phyloP scores from a whole-genome alignment of 2,888 invertebrate genomes.

The Globia sparganii region DNA sequence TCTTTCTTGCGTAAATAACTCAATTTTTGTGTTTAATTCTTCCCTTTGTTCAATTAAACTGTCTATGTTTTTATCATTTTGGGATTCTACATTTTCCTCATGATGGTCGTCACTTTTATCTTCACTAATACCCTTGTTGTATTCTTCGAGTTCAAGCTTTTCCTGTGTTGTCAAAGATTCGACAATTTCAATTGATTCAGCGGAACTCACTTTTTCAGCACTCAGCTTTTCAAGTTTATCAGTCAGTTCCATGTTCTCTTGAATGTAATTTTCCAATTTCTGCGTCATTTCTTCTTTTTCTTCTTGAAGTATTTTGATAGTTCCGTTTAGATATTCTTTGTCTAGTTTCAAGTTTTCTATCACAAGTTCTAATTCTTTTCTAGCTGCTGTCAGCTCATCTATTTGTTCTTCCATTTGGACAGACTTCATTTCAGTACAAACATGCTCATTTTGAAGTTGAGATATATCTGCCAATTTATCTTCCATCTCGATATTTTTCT shows the following conservation, averaged over 20 bases:
- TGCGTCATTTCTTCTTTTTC: conserved; percentile 91
- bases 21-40: conserved; percentile 92
- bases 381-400: conserved; percentile 89
- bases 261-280: conserved; percentile 92
- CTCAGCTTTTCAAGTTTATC: conserved; percentile 94
- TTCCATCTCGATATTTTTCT: conserved; percentile 91
- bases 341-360: conserved; percentile 88
- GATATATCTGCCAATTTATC: conserved; percentile 91
- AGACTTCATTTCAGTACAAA: conserved; percentile 94
- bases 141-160: conserved; percentile 92
- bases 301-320: conserved; percentile 89
- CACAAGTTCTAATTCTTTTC: conserved; percentile 86
- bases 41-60: conserved; percentile 92
- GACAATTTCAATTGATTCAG: conserved; percentile 94
- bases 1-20: conserved; percentile 92
- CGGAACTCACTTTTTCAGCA: conserved; percentile 93
- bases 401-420: conserved; percentile 95
- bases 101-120: conserved; percentile 72
- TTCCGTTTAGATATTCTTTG: conserved; percentile 88
- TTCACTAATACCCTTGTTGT: conserved; percentile 89
- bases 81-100: conserved; percentile 70
- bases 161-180: conserved; percentile 93
- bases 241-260: conserved; percentile 93
- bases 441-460: conserved; percentile 92
- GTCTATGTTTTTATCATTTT: conserved; percentile 89